Base-by-base conservation (phyloP, 2,888 invertebrate genomes). In the Nomada flava region DNA sequence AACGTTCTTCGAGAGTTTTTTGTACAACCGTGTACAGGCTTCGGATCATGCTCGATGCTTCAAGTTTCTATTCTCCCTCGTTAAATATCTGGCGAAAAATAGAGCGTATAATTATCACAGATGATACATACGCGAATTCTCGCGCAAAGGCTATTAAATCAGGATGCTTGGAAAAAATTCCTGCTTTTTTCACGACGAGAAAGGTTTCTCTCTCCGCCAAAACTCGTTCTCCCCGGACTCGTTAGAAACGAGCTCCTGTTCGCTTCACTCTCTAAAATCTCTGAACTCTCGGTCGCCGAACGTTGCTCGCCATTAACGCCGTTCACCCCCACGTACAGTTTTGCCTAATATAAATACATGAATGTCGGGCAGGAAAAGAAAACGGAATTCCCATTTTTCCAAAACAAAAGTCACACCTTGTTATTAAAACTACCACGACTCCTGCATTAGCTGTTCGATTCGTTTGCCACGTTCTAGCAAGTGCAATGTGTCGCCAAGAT, bases 181-280 rank as follows among this genome's bases (percentile, higher is more conserved):
- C 15, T 23, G 36, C 15, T 15, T 50, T 26, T 23, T 70, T 50
- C 59, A 11, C 23, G 4, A 26, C 60, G 10, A 36, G 70, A 26
- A 63, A 55, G 53, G 63, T 72, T 72, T 63, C 72, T 72, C 53
- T 63, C 62, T 63, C 63, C n/a, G 10, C n/a, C 42, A 13, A 26
- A 72, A 72, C 72, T 72, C 23, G 72, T 72, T 72, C 63, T 59
- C 26, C 11, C 9, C 5, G 11, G 59, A 60, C 70, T 70, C 15
- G 60, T 62, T 60, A 18, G 29, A 62, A 64, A 72, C 72, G 20
- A 55, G 55, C 63, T 63, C 26, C 36, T 63, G 29, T 29, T 15
- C 59, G 47, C 47, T 23, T 18, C 18, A 26, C 44, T 64, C 26
- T 55, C 50, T 36, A 60, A 71, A 62, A 60, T 50, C 20, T 29